Percentiles rank a stretch among this genome's conserved stretches.
Evolutionary conservation across 2,113 vertebrate species (phyloP).

Genomic region (Toxostoma redivivum): DNA sequence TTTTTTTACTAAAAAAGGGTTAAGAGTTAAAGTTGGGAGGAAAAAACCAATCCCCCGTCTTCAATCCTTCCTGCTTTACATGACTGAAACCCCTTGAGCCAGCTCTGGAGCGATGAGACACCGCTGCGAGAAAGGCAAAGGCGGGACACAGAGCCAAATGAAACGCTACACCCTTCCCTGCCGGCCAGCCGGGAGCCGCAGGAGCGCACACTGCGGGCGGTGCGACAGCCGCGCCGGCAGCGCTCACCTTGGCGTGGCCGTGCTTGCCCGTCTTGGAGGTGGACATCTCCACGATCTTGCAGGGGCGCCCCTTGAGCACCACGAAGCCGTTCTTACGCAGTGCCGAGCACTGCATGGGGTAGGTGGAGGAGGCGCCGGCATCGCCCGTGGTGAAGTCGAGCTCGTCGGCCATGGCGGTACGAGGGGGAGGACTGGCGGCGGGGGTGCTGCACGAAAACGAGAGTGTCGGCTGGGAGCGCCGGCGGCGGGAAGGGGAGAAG

Average conservation of each 20-base stretch:
- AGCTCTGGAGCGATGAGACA: neutral
- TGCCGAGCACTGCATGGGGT: slow-evolving; percentile 94
- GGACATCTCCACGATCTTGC: slow-evolving; percentile 98
- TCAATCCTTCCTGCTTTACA: neutral
- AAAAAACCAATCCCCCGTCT: fast-evolving
- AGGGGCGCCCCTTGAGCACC: slow-evolving; percentile 93
- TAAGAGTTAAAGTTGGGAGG: neutral
- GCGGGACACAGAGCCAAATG: neutral
- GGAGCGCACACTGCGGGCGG: neutral
- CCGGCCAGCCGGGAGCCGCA: neutral
- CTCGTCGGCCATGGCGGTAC: neutral
- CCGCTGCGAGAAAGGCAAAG: neutral
- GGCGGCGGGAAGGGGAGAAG: neutral
- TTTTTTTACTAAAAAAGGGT: neutral
- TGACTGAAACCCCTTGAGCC: neutral
- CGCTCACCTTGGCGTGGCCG: slow-evolving; percentile 91
- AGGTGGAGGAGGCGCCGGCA: slow-evolving; percentile 11
- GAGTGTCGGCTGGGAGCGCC: neutral
- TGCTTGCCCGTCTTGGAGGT: slow-evolving; percentile 98
- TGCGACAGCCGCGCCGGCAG: neutral
- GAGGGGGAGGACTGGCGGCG: neutral
- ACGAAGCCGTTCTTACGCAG: slow-evolving; percentile 98
- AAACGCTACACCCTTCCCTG: neutral
- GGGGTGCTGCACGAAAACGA: neutral
- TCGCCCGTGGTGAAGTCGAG: slow-evolving; percentile 15